Evolutionary conservation across 2,888 invertebrate genomes (phyloP), one percentile per base, ranked within the genome.

Genomic region (Pristionchus entomophagus): DNA sequence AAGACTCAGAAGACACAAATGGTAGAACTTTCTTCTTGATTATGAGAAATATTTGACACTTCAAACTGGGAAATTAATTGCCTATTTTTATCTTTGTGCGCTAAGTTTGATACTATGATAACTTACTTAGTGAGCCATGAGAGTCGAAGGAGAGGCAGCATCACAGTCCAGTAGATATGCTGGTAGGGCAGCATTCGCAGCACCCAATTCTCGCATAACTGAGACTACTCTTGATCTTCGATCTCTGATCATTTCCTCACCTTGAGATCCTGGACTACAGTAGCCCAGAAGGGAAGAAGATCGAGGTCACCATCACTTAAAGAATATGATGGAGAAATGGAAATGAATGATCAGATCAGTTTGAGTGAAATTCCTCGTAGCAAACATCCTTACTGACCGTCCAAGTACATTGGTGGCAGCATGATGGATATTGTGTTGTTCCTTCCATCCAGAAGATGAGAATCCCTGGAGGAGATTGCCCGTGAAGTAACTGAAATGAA

Each of bases 401-500:
- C 65, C 90, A 32, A 91, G 88, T 14, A 91, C 92, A 86, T 93
- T 93, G 14, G 93, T 93, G 19, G 93, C 93, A 17, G 93, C 93
- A 83, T 93, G 93, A 85, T 93, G 93, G 73, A 90, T 88, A 82
- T 92, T 92, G 89, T 92, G 92, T 80, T 92, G 92, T 84, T 92
- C 91, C 86, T 93, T 93, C 93, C 93, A 93, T 12, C 92, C 93
- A 17, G 90, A 90, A 2, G 92, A 90, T 17, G 92, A 92, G 88
- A 93, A 93, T 17, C 93, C 93, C 87, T 92, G 92, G 80, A 93
- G 86, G 78, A 93, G 87, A 86, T 93, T 92, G 51, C 93, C 93
- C 62, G 92, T 91, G 73, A 93, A 89, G 78, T 93, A 93, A 77
- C 90, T 90, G 87, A 84, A 87, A 82, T 22, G 26, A 32, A 12